These are phyloP conservation scores for Oryzias sinensis DNA, from an alignment of 2,797 vertebrate species.

Conservation along the genomic window DNA sequence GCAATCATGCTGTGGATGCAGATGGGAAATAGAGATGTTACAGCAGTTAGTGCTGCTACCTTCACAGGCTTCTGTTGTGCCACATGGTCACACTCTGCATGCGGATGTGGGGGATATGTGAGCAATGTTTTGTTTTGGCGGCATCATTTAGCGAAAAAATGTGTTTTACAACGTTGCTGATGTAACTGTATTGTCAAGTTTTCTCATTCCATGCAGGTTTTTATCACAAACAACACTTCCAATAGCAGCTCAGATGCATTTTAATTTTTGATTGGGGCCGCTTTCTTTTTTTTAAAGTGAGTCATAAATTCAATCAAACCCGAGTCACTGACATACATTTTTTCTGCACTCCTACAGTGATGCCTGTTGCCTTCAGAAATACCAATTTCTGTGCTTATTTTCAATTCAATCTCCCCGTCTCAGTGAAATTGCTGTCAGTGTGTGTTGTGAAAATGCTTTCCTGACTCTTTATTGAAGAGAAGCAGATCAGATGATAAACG, in stretches of 20 bases:
- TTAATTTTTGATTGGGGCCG: neutral
- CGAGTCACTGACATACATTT: neutral
- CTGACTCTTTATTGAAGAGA: slow-evolving; percentile 46
- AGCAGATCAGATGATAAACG: slow-evolving; percentile 39
- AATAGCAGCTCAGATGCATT: neutral
- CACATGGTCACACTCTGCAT: slow-evolving; percentile 10
- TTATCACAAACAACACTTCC: no score
- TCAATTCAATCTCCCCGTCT: slow-evolving; percentile 41
- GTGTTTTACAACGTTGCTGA: no score
- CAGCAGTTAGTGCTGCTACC: slow-evolving; percentile 16
- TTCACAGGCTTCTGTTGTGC: neutral
- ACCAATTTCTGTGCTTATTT: slow-evolving; percentile 37
- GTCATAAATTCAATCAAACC: neutral
- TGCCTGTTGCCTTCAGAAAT: slow-evolving; percentile 24
- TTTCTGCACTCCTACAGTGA: slow-evolving; percentile 3
- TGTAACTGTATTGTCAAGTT: no score
- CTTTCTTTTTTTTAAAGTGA: no score
- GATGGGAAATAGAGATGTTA: slow-evolving; percentile 43
- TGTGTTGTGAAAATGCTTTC: slow-evolving; percentile 43
- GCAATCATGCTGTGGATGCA: slow-evolving; percentile 42
- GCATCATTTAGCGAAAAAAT: no score
- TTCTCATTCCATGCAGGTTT: no score
- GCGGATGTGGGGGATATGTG: neutral
- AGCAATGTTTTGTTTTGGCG: no score
- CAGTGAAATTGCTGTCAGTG: slow-evolving; percentile 45